Conservation (phyloP, 2,113 vertebrate genomes). For the Zootoca vivipara region DNA sequence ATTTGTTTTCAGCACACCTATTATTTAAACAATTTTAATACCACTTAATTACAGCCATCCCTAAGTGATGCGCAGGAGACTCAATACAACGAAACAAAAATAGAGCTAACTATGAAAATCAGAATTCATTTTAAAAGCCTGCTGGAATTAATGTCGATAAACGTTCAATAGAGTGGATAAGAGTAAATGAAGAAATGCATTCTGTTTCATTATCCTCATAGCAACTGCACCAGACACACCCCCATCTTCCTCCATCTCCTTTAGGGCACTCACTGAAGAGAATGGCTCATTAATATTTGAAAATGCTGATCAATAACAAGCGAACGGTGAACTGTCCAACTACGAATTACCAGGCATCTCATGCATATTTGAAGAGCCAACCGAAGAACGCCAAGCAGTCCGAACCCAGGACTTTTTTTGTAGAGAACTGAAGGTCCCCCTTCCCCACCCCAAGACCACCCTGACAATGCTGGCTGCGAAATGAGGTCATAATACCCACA, state of each 20-base stretch:
- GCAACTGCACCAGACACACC: conserved; percentile 16
- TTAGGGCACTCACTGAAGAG: conserved; percentile 58
- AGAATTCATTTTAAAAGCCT: not conserved
- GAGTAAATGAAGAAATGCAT: conserved; percentile 13
- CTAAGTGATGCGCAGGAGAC: too few species aligned
- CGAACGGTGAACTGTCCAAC: conserved; percentile 75
- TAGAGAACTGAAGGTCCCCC: conserved; percentile 38
- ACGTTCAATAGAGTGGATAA: not conserved
- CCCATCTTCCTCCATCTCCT: conserved; percentile 24
- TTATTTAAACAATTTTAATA: too few species aligned
- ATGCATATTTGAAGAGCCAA: conserved; percentile 79
- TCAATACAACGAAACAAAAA: too few species aligned
- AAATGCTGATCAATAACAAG: conserved; percentile 75
- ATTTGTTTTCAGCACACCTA: too few species aligned
- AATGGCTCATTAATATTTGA: conserved; percentile 80
- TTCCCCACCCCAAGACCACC: not conserved
- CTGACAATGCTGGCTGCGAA: not conserved
- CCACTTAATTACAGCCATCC: too few species aligned
- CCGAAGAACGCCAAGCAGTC: conserved; percentile 43
- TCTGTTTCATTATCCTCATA: conserved; percentile 45
- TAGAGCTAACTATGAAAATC: too few species aligned
- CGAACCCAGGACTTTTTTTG: conserved; percentile 42
- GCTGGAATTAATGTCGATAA: not conserved
- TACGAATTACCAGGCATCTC: conserved; percentile 73
- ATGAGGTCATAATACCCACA: conserved; percentile 38